phyloP scores from a whole-genome alignment of 2,113 vertebrate species.

The Marmota flaviventris region DNA sequence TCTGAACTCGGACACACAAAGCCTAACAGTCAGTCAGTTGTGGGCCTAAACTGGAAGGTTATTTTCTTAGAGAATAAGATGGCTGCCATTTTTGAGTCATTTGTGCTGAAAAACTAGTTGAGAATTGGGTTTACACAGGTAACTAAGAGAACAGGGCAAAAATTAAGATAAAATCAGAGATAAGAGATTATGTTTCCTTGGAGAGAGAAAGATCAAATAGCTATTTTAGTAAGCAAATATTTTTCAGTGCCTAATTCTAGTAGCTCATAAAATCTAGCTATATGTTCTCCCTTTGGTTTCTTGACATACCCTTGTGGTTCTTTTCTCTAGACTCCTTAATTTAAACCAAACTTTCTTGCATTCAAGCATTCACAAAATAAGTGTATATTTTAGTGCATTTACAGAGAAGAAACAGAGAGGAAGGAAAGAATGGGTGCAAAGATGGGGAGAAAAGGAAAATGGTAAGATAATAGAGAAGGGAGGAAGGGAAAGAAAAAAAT shows the following conservation, averaged over 20 bases:
- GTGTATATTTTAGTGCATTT: neutral
- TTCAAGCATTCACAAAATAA: neutral
- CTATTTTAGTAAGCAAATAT: neutral
- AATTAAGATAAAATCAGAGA: neutral
- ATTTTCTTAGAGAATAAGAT: neutral
- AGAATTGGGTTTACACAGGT: neutral
- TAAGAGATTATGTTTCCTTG: neutral
- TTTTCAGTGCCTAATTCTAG: neutral
- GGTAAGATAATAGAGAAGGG: neutral
- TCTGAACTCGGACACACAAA: neutral
- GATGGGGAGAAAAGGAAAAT: neutral
- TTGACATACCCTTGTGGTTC: neutral
- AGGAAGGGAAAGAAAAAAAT: neutral
- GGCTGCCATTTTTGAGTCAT: neutral
- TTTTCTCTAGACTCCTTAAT: neutral
- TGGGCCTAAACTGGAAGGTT: neutral
- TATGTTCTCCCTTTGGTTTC: neutral
- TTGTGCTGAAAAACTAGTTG: neutral
- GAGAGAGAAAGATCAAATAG: neutral
- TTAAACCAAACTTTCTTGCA: neutral
- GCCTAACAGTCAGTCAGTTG: too few species aligned
- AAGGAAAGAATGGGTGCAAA: neutral
- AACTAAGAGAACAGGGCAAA: neutral
- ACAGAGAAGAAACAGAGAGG: neutral
- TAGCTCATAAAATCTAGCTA: constrained; percentile 1